phyloP scores from a whole-genome alignment of 2,797 vertebrate genomes.

The Anolis apletophallus region DNA sequence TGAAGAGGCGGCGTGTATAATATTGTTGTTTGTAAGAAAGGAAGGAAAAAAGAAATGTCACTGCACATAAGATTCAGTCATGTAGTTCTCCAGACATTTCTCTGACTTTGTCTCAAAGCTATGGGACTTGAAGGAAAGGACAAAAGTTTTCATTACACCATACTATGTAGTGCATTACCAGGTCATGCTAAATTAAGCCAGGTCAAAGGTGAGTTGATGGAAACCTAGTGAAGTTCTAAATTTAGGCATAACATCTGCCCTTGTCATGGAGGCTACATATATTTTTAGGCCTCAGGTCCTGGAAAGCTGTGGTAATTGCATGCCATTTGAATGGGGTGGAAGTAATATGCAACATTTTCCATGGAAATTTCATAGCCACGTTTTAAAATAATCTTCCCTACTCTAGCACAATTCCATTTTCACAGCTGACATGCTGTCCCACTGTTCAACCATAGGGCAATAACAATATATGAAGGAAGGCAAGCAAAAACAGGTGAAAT shows the following conservation, averaged over 20 bases:
- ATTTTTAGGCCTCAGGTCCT: constrained; percentile 68
- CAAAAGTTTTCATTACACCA: constrained; percentile 18
- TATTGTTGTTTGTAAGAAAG: not conserved
- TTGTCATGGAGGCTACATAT: constrained; percentile 50
- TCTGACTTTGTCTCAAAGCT: too few species aligned
- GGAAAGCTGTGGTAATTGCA: constrained; percentile 58
- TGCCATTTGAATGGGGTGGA: constrained; percentile 36
- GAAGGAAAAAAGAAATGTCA: not conserved
- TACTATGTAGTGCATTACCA: not conserved
- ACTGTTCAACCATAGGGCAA: rapidly evolving
- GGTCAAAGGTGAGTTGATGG: not conserved
- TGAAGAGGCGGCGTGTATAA: not conserved
- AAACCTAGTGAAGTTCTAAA: constrained; percentile 51
- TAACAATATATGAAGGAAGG: not conserved
- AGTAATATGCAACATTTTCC: constrained; percentile 65
- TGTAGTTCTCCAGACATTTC: not conserved
- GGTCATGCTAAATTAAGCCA: rapidly evolving
- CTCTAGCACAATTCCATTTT: not conserved
- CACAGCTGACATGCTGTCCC: not conserved
- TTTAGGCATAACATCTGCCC: constrained; percentile 67
- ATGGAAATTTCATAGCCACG: constrained; percentile 44
- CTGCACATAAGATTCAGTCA: not conserved
- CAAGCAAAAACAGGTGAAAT: constrained; percentile 18
- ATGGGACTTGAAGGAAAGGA: not conserved
- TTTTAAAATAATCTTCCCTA: constrained; percentile 36